Conservation (phyloP, 2,113 vertebrate genomes). For the Nothobranchius kuhntae region DNA sequence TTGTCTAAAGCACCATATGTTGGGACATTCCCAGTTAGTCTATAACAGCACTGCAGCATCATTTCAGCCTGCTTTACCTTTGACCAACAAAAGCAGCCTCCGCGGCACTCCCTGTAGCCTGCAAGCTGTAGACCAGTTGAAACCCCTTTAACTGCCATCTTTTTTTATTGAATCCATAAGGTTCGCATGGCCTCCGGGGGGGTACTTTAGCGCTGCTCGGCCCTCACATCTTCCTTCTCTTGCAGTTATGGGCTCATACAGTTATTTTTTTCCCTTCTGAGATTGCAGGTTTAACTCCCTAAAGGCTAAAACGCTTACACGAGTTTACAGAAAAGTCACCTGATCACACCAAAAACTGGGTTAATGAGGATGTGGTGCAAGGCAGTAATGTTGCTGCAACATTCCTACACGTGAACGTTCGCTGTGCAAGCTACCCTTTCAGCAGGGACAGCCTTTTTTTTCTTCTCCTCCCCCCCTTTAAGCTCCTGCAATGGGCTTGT, state of each 20-base stretch:
- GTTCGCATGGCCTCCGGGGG: slow-evolving; percentile 55
- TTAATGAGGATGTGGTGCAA: slow-evolving; percentile 68
- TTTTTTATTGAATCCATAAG: slow-evolving; percentile 72
- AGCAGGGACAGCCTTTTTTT: slow-evolving; percentile 52
- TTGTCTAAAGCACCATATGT: neutral
- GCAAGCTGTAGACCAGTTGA: slow-evolving; percentile 58
- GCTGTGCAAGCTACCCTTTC: slow-evolving; percentile 60
- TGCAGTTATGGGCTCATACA: slow-evolving; percentile 53
- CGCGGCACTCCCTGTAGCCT: slow-evolving; percentile 59
- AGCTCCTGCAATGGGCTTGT: slow-evolving; percentile 69
- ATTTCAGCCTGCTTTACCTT: slow-evolving; percentile 26
- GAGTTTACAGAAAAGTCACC: slow-evolving; percentile 59
- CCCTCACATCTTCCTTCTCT: slow-evolving; percentile 45
- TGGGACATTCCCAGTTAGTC: slow-evolving; percentile 1
- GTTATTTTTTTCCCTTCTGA: slow-evolving; percentile 32
- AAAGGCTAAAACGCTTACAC: slow-evolving; percentile 34
- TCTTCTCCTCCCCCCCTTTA: slow-evolving; percentile 8
- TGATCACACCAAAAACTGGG: slow-evolving; percentile 64
- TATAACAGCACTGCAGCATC: slow-evolving; percentile 34
- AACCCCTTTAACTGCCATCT: slow-evolving; percentile 61
- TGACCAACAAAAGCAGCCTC: slow-evolving; percentile 42
- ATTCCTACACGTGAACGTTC: slow-evolving; percentile 49
- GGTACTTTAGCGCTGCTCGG: slow-evolving; percentile 59
- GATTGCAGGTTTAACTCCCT: slow-evolving; percentile 67
- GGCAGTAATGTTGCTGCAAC: slow-evolving; percentile 66